Conservation (phyloP, 2,797 vertebrate species). For the Silurus aristotelis region DNA sequence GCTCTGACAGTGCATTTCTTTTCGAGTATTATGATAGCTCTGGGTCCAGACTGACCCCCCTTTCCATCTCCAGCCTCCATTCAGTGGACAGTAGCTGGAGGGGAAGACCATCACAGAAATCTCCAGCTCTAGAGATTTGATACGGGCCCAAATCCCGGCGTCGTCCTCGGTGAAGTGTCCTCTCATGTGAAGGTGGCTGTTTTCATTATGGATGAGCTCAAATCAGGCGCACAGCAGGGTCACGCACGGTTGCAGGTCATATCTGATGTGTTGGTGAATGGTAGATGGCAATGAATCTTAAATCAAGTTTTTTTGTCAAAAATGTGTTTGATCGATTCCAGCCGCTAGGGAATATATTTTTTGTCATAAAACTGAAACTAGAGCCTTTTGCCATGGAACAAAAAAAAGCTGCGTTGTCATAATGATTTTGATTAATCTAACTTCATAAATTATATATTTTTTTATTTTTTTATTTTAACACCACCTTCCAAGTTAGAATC, state of each 20-base stretch:
- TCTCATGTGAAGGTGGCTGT: constrained; percentile 38
- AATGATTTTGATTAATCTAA: constrained; percentile 14
- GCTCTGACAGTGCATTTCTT: constrained; percentile 68
- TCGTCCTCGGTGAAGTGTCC: constrained; percentile 43
- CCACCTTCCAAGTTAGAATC: constrained; percentile 12
- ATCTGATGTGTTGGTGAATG: constrained; percentile 5
- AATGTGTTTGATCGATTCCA: constrained; percentile 30
- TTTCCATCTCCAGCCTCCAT: constrained; percentile 59
- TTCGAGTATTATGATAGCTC: constrained; percentile 64
- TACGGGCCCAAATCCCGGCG: constrained; percentile 55
- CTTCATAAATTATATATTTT: constrained; percentile 11
- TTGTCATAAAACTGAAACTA: constrained; percentile 19
- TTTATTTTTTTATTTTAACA: background rate
- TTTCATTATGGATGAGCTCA: constrained; percentile 33
- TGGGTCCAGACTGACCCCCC: constrained; percentile 48
- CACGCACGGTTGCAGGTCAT: constrained; percentile 19
- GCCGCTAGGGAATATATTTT: constrained; percentile 28
- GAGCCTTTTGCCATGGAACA: constrained; percentile 12
- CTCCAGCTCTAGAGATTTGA: constrained; percentile 66
- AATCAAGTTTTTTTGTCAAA: constrained; percentile 33
- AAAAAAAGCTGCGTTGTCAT: constrained; percentile 16
- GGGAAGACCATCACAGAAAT: constrained; percentile 64
- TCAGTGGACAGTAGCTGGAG: constrained; percentile 66
- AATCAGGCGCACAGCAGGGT: background rate
- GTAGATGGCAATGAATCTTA: constrained; percentile 12